Evolutionary conservation across 2,113 vertebrate genomes (phyloP), one percentile per base, ranked within the genome.

Genomic region (Pelobates fuscus): DNA sequence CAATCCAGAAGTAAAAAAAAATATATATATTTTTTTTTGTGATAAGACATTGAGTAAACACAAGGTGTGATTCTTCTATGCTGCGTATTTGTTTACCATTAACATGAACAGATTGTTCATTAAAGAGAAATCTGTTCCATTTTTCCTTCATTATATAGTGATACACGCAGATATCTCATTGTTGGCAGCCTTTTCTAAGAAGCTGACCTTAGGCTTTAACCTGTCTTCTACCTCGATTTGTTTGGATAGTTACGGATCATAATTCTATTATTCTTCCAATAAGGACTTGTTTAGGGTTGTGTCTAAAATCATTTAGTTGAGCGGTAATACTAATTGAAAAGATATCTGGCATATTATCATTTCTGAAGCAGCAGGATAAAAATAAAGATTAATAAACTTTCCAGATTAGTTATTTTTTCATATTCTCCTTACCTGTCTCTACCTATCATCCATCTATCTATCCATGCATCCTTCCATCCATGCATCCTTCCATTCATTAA

Each of bases 151-250:
- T 25, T 78, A 78, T 79, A 17, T 65, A 59, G 32, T n/a, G 72
- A 57, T 41, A 77, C 79, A 82, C 78, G 74, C 77, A 81, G 82
- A 78, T 86, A 85, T 83, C 82, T 81, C 62, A 11, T 77, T 68
- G 64, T 4, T 75, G 55, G 67, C 69, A 17, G 10, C 63, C 32
- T 37, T 67, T 57, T 52, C 57, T 62, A 74, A 71, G 57, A 70
- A 15, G n/a, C 54, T 15, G 32, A 67, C 63, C 63, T 75, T 67
- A 67, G 44, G 76, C 70, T 68, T 43, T 64, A 46, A 67, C 29
- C 81, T 58, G 2, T 23, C 81, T 30, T 76, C 57, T 74, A 76
- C 15, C 14, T 82, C 25, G 64, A 37, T 77, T 82, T 77, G 70
- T 67, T 70, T 78, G 63, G 70, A 24, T 17, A 72, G 8, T 70